Base-by-base conservation (phyloP, 2,113 vertebrate species). In the Mesoclemmys tuberculata region DNA sequence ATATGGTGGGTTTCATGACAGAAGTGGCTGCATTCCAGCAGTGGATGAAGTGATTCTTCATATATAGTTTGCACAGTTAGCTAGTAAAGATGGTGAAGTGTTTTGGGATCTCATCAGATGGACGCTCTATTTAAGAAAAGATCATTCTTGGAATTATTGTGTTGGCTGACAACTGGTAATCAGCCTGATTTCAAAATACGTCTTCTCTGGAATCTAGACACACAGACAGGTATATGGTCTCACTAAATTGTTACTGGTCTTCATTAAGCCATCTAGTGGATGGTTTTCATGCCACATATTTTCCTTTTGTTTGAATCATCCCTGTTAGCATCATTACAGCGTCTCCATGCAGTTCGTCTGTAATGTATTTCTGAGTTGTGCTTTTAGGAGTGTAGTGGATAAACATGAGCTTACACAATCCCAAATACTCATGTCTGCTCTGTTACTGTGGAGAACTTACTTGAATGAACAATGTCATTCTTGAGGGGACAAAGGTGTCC, bases 391-490 rank as follows among this genome's bases (percentile, higher is more conserved):
- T 29, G 54, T 56, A 9, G 24, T 24, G 55, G 55, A 8, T 26
- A 56, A 56, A 56, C 55, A 55, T 2, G 11, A 6, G 14, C 54
- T 19, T 55, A 16, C 54, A 56, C 55, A 93, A 89, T 21, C 51
- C 87, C 88, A 91, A 27, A 94, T 38, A 87, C 95, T 94, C 90
- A 86, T 90, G 80, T 64, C 46, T 75, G 88, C 85, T 85, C 94
- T 74, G 68, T 92, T 91, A 79, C 46, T 0, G 80, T 0, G 1
- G 44, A 94, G 38, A 49, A 80, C n/a, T 92, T 90, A 6, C 51
- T 51, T 97, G 94, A 97, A 94, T 96, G 90, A 94, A 96, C 95
- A 97, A 96, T 84, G 22, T 82, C 64, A 91, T 93, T 95, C 92
- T 96, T 96, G 90, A 97, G 88, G 92, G 88, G 78, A 46, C 93